These are phyloP conservation scores for Arnoldichthys spilopterus DNA, from an alignment of 2,797 vertebrate genomes.

Conservation along the genomic window DNA sequence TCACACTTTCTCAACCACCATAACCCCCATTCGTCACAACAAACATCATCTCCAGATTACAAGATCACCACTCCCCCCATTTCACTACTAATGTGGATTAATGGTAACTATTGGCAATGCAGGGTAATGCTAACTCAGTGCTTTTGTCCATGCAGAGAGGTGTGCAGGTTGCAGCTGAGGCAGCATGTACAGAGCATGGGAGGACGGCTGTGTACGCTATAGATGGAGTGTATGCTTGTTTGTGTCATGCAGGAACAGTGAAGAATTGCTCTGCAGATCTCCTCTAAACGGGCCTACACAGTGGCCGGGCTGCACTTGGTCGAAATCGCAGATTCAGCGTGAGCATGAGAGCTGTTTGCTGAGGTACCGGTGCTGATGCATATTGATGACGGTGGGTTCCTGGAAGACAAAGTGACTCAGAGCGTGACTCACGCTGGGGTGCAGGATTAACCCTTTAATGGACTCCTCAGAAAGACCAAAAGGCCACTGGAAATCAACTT, in stretches of 20 bases:
- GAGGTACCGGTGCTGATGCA: slow-evolving; percentile 53
- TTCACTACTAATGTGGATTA: not conserved
- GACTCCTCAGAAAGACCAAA: slow-evolving; percentile 15
- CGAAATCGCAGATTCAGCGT: slow-evolving; percentile 52
- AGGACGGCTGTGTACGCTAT: not conserved
- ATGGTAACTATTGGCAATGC: not conserved
- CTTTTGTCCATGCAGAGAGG: not conserved
- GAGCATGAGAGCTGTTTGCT: slow-evolving; percentile 31
- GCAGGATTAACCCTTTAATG: slow-evolving; percentile 32
- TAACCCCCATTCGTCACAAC: not conserved
- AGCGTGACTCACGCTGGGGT: slow-evolving; percentile 48
- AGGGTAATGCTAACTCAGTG: not conserved
- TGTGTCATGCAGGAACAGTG: not conserved
- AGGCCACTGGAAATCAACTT: slow-evolving; percentile 7
- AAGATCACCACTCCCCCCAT: not conserved
- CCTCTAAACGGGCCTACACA: slow-evolving; percentile 44
- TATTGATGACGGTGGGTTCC: slow-evolving; percentile 50
- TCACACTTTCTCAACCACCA: too few relatives aligned
- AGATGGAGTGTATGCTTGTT: slow-evolving; percentile 6
- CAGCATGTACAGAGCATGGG: slow-evolving; percentile 5
- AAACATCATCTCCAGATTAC: too few relatives aligned
- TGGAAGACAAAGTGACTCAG: slow-evolving; percentile 46
- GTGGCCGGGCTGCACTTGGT: slow-evolving; percentile 11
- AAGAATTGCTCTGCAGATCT: slow-evolving; percentile 42
- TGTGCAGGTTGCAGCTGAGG: slow-evolving; percentile 7